phyloP scores from a whole-genome alignment of 2,888 invertebrate species.

The Synergus gifuensis region DNA sequence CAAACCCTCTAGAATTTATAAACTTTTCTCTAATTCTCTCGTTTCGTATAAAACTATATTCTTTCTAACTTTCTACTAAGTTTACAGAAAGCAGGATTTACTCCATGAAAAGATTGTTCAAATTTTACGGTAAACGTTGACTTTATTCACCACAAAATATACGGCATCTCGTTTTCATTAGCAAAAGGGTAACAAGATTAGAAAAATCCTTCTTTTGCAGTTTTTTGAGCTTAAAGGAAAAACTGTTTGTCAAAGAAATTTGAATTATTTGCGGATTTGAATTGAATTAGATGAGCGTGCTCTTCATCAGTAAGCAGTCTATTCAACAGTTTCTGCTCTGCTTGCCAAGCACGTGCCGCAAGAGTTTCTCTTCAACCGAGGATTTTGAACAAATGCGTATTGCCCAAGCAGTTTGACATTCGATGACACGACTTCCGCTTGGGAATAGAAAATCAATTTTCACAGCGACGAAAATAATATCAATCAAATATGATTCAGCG shows the following conservation, averaged over 20 bases:
- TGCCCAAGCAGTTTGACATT: slow-evolving; percentile 45
- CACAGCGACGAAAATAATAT: slow-evolving; percentile 28
- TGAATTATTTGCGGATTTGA: slow-evolving; percentile 65
- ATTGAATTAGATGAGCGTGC: slow-evolving; percentile 70
- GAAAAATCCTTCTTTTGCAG: background rate
- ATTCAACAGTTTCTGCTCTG: slow-evolving; percentile 70
- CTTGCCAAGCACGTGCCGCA: slow-evolving; percentile 65
- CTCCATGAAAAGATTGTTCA: background rate
- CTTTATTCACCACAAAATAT: background rate
- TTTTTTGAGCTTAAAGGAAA: background rate
- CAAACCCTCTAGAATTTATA: slow-evolving; percentile 14
- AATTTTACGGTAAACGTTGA: background rate
- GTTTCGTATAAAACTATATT: slow-evolving; percentile 12
- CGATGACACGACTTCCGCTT: slow-evolving; percentile 48
- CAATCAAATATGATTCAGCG: slow-evolving; percentile 19
- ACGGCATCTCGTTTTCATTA: slow-evolving; percentile 2
- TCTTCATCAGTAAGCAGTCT: slow-evolving; percentile 66
- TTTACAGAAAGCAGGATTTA: background rate
- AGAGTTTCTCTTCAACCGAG: slow-evolving; percentile 57
- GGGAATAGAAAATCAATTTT: slow-evolving; percentile 38
- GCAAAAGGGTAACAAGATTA: slow-evolving; percentile 9
- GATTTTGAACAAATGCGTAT: slow-evolving; percentile 53
- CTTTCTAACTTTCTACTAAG: background rate
- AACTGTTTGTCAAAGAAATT: slow-evolving; percentile 49
- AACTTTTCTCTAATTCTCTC: background rate